phyloP scores from a whole-genome alignment of 1,140 invertebrate species.

The Conus ventricosus region DNA sequence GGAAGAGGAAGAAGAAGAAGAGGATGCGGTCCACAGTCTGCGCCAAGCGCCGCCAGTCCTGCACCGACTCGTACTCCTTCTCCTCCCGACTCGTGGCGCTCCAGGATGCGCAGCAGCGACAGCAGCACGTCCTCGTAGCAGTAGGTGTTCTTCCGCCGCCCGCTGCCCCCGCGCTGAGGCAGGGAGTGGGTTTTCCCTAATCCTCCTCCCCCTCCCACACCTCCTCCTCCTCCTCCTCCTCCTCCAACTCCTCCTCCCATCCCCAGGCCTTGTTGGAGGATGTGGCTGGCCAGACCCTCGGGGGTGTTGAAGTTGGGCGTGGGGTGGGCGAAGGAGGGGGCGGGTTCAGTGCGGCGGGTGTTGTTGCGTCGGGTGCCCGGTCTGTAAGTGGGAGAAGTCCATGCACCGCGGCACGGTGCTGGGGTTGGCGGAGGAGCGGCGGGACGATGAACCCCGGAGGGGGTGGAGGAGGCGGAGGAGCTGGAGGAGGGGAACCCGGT shows the following conservation, averaged over 20 bases:
- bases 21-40: constrained; percentile 78
- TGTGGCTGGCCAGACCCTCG: constrained; percentile 31
- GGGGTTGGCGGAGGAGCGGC: neutral
- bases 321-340: neutral
- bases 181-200: neutral
- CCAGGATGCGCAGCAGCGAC: constrained; percentile 64
- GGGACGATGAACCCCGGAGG: neutral
- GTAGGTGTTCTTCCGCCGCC: constrained; percentile 32
- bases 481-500: neutral
- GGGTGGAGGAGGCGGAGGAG: neutral
- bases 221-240: constrained; percentile 4
- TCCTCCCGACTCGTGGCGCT: constrained; percentile 68
- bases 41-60: constrained; percentile 79
- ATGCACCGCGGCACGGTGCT: neutral
- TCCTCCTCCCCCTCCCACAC: neutral
- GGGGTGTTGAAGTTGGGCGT: constrained; percentile 29
- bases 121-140: constrained; percentile 68
- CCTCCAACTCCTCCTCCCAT: neutral
- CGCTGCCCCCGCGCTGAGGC: neutral
- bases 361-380: neutral
- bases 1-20: constrained; percentile 79
- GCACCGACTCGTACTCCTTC: constrained; percentile 69
- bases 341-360: neutral
- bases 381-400: constrained; percentile 3
- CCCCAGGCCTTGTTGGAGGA: constrained; percentile 27